Evolutionary conservation across 2,113 vertebrate genomes (phyloP).

Genomic region (Myrmecophaga tridactyla): DNA sequence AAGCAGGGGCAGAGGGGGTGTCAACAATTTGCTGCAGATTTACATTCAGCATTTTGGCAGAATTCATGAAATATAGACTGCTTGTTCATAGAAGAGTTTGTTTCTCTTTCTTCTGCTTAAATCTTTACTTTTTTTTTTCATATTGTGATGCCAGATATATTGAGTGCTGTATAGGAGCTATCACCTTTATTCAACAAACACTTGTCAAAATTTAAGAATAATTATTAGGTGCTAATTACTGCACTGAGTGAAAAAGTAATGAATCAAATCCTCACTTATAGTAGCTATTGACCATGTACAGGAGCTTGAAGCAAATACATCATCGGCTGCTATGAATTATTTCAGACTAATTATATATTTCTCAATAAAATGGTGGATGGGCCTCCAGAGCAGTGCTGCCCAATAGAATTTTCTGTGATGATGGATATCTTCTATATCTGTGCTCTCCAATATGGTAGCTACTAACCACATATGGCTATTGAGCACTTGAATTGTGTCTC

Average conservation of each 20-base stretch:
- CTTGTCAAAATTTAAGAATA: not conserved
- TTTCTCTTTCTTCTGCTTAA: constrained; percentile 25
- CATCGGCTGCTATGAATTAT: not conserved
- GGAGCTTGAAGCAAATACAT: not conserved
- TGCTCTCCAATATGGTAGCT: not conserved
- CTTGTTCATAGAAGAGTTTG: not conserved
- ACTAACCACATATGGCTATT: not conserved
- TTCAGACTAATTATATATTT: not conserved
- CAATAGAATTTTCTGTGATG: not conserved
- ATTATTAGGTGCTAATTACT: not conserved
- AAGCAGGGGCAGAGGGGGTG: constrained; percentile 35
- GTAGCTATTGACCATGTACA: not conserved
- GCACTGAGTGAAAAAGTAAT: not conserved
- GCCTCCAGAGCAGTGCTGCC: not conserved
- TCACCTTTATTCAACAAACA: not conserved
- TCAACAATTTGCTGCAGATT: constrained; percentile 8
- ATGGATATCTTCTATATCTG: not conserved
- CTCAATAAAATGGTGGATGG: not conserved
- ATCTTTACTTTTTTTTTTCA: not conserved
- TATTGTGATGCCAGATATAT: not conserved
- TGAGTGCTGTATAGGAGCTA: not conserved
- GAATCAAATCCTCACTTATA: not conserved
- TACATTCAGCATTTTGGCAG: constrained; percentile 34
- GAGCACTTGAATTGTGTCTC: not conserved
- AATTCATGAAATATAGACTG: constrained; percentile 3